Percentiles rank a stretch among this genome's conserved stretches.
Evolutionary conservation across 2,888 invertebrate genomes (phyloP).

Genomic region (Melanchra persicariae): DNA sequence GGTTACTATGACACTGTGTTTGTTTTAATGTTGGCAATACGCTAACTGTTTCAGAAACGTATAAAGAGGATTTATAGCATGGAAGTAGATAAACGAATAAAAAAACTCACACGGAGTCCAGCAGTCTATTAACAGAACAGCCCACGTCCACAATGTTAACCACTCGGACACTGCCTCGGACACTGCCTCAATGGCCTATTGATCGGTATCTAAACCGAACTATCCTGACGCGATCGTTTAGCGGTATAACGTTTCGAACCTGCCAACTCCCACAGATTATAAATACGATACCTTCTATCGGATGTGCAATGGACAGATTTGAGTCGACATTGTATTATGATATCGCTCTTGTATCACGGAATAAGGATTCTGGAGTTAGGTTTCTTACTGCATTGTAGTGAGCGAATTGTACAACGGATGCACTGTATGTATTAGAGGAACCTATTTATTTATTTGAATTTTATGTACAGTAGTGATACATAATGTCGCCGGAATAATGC

Average conservation of each 20-base stretch:
- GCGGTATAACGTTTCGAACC: constrained; percentile 57
- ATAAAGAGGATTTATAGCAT: no score
- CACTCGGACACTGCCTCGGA: constrained; percentile 56
- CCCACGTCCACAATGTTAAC: constrained; percentile 45
- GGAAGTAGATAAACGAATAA: no score
- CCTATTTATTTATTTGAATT: no score
- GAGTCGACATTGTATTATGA: constrained; percentile 50
- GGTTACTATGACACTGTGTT: no score
- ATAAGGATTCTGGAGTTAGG: neutral
- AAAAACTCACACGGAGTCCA: neutral
- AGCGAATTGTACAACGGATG: neutral
- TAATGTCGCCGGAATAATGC: no score
- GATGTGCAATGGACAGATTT: constrained; percentile 34
- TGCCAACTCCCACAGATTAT: constrained; percentile 54
- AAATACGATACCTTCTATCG: constrained; percentile 58
- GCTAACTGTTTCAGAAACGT: no score
- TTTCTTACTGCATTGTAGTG: neutral
- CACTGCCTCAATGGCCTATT: constrained; percentile 59
- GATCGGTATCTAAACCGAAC: constrained; percentile 62
- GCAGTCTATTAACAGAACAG: constrained; percentile 44
- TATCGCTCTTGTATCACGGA: constrained; percentile 28
- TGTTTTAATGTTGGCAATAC: no score
- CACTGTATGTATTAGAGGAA: no score
- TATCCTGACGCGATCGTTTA: constrained; percentile 61
- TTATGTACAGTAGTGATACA: no score